Evolutionary conservation across 2,888 invertebrate genomes (phyloP), one percentile per base, ranked within the genome.

Genomic region (Stenotaenia linearis): DNA sequence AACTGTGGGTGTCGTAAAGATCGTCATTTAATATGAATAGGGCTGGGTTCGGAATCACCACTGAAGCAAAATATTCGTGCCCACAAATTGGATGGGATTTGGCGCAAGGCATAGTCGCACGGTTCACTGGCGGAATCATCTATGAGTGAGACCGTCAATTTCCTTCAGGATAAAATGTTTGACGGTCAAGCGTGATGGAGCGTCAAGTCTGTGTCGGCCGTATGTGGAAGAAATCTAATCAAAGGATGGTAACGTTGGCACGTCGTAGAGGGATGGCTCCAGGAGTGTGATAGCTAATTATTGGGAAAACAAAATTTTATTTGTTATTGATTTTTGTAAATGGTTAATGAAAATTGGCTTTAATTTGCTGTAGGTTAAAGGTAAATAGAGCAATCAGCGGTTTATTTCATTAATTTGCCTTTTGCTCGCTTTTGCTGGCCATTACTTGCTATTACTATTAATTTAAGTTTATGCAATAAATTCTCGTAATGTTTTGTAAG

Each of bases 61-160:
- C 25, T 69, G 69, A 69, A 69, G 69, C 69, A 69, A 69, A 69
- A 28, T 28, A 69, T 69, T 69, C 69, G 69, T 69, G 69, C 25
- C 69, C 69, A 69, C 69, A 69, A 69, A 69, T 69, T 69, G 69
- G 69, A 69, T 69, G 69, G 69, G 69, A 69, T 69, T 69, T 69
- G 69, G 69, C 69, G 23, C 69, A 25, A 25, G 69, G 25, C 69
- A 69, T 25, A 69, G 25, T 28, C 25, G 12, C 28, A 69, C 28
- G 69, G 69, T 69, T 69, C 25, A 69, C 25, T 69, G 69, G 12
- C n/a, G 69, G 28, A 69, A 25, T 12, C 69, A 28, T 69, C 69
- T 69, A 69, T 25, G 69, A 69, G 69, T 69, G 25, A 69, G 69
- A 69, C 69, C 69, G 69, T 69, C 69, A 69, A 69, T 69, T 69